Conservation (phyloP, 2,113 vertebrate genomes). For the Ictidomys tridecemlineatus region DNA sequence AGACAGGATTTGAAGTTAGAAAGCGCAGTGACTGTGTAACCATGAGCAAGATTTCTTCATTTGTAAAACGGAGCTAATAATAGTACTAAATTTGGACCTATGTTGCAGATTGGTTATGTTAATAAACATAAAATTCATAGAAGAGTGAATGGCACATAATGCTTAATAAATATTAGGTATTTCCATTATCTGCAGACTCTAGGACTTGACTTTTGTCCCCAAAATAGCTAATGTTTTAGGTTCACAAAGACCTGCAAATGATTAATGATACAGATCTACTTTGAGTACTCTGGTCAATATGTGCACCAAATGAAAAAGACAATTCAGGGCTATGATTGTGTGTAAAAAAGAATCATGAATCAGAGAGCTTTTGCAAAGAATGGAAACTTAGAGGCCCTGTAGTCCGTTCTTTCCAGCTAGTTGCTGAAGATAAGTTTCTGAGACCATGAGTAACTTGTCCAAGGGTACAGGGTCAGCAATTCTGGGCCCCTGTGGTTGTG, state of each 20-base stretch:
- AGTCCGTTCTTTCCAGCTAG: not conserved
- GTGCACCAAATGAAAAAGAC: not conserved
- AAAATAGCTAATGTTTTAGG: not conserved
- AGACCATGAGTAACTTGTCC: not conserved
- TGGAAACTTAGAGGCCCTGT: not conserved
- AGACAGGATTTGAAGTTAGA: not conserved
- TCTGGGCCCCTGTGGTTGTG: not conserved
- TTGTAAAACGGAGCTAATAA: not conserved
- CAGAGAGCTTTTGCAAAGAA: not conserved
- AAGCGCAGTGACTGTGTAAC: not conserved
- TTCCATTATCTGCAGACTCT: not conserved
- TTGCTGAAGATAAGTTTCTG: not conserved
- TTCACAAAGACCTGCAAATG: not conserved
- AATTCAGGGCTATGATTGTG: not conserved
- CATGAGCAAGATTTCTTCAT: not conserved
- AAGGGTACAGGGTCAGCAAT: not conserved
- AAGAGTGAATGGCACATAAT: not conserved
- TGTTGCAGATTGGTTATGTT: not conserved
- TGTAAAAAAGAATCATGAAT: not conserved
- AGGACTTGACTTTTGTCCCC: not conserved
- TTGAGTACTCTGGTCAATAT: not conserved
- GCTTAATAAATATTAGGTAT: not conserved
- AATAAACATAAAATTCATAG: not conserved
- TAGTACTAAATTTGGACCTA: not conserved
- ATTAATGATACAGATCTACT: not conserved